These are phyloP conservation scores for Melanocharis versteri DNA, from an alignment of 2,113 vertebrate species.

Conservation along the genomic window DNA sequence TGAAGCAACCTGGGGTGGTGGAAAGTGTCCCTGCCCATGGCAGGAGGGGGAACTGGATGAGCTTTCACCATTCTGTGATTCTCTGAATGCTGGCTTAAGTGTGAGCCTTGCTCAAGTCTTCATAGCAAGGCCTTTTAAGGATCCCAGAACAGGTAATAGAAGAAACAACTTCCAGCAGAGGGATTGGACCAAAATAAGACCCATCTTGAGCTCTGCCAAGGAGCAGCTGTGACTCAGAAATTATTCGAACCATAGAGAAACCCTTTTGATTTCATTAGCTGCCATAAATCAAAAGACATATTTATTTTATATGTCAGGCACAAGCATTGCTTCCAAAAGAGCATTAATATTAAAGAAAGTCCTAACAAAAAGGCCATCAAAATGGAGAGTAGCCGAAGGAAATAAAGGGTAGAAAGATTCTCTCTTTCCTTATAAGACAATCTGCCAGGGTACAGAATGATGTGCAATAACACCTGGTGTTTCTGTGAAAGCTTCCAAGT, in stretches of 20 bases:
- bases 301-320: background rate
- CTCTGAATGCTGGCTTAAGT: background rate
- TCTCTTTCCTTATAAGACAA: background rate
- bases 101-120: background rate
- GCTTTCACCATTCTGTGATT: background rate
- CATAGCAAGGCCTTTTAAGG: background rate
- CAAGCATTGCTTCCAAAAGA: background rate
- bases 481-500: background rate
- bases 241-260: background rate
- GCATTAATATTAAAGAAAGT: background rate
- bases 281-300: background rate
- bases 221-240: background rate
- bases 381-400: background rate
- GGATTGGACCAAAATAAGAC: background rate
- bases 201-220: background rate
- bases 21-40: background rate
- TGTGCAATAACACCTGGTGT: background rate
- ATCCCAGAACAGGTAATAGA: background rate
- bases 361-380: background rate
- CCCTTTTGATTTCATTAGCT: background rate
- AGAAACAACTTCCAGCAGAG: background rate
- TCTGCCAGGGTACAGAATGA: background rate
- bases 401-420: background rate
- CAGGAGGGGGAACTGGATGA: background rate
- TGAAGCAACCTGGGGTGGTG: background rate